Conservation (phyloP, 2,113 vertebrate genomes). For the Perca flavescens region DNA sequence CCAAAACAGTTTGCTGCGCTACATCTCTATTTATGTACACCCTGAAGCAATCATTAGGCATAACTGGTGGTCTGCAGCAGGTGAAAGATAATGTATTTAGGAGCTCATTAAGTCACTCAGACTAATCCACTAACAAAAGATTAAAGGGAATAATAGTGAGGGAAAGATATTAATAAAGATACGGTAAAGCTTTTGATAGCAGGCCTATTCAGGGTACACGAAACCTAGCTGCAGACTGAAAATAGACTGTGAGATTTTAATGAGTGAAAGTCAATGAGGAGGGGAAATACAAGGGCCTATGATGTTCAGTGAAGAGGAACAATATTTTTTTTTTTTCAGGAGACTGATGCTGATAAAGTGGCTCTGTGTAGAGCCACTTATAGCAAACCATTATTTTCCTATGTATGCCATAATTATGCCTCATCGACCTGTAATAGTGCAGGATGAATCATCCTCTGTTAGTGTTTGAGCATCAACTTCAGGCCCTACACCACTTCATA, state of each 20-base stretch:
- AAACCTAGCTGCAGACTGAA: slow-evolving; percentile 28
- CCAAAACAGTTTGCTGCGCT: slow-evolving; percentile 47
- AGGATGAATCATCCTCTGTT: neutral
- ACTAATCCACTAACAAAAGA: slow-evolving; percentile 40
- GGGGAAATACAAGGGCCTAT: neutral
- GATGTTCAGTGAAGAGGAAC: slow-evolving; percentile 1
- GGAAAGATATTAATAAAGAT: slow-evolving; percentile 59
- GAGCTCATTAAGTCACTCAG: slow-evolving; percentile 60
- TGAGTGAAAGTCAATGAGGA: slow-evolving; percentile 34
- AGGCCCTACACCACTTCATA: neutral
- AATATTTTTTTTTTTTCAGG: neutral
- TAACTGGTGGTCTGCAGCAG: slow-evolving; percentile 43
- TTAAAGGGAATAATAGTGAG: slow-evolving; percentile 44
- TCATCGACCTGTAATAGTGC: neutral
- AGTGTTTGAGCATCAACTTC: neutral
- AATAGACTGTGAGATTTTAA: slow-evolving; percentile 47
- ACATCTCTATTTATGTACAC: slow-evolving; percentile 53
- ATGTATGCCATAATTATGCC: neutral
- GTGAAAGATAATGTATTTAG: slow-evolving; percentile 50
- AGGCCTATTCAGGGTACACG: slow-evolving; percentile 12
- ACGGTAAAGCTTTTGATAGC: slow-evolving; percentile 2
- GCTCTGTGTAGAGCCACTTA: slow-evolving; percentile 13
- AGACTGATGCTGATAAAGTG: slow-evolving; percentile 17
- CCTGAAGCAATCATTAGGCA: slow-evolving; percentile 38
- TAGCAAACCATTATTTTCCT: slow-evolving; percentile 1